Evolutionary conservation across 1,140 invertebrate genomes (phyloP), one percentile per base, ranked within the genome.

Genomic region (Lasioglossum albipes): DNA sequence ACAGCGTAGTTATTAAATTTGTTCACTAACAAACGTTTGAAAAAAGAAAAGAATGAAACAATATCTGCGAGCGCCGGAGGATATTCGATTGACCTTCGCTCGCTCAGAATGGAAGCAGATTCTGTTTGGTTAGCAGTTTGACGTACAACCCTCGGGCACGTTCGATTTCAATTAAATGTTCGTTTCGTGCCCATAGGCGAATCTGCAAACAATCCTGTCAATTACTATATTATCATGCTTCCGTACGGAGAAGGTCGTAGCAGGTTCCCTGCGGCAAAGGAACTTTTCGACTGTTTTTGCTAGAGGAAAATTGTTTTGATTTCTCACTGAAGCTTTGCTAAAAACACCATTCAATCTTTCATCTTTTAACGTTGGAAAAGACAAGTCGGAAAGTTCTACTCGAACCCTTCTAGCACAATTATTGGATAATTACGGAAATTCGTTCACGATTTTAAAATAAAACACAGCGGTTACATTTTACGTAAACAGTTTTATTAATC

Each of bases 91-190:
- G 36, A 78, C 76, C 57, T 79, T 52, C 62, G 42, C 5, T 9
- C 27, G 6, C 57, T n/a, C 7, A 9, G 79, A 52, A 75, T 36
- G 62, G 67, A 73, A 84, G 49, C 27, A 13, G 73, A 81, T 73
- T 77, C 65, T 36, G 72, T 49, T 65, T 69, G 57, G 75, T 78
- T 80, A 75, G 54, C 68, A 77, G 76, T 79, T 67, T 22, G 68
- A 74, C 70, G 83, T 75, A 75, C 83, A 82, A 12, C 84, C 88
- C 83, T 81, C 87, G 73, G 85, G 67, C 64, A 64, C 67, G 85
- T 84, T 86, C 84, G 84, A 89, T 87, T 91, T 89, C 89, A 89
- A 91, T 91, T 90, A 90, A 90, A 89, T 82, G 87, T 88, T 88
- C 84, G 88, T 82, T 88, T 85, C 16, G 52, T 77, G 74, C 36